Evolutionary conservation across 2,797 vertebrate species (phyloP).

Genomic region (Caiman crocodilus): DNA sequence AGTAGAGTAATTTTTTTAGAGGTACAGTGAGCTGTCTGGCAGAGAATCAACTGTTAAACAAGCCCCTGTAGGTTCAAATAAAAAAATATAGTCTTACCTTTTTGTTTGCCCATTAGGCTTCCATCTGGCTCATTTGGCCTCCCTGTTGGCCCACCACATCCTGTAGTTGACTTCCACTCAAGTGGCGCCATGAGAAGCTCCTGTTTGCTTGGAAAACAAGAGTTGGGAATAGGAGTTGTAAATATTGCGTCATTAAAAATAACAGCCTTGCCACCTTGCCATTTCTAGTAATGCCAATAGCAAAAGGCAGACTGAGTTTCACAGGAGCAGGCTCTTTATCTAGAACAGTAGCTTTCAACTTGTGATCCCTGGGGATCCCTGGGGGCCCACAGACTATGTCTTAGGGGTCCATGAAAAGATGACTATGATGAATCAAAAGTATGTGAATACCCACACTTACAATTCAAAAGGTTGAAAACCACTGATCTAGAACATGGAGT

Average conservation of each 20-base stretch:
- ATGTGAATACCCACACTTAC: too few relatives aligned
- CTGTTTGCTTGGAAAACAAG: background rate
- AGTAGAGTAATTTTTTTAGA: conserved; percentile 61
- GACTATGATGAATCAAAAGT: too few relatives aligned
- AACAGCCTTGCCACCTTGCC: background rate
- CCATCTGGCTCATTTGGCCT: conserved; percentile 40
- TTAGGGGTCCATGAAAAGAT: too few relatives aligned
- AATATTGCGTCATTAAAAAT: background rate
- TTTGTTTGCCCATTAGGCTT: conserved; percentile 26
- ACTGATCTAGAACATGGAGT: background rate
- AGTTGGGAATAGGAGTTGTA: conserved; percentile 1
- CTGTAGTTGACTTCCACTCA: background rate
- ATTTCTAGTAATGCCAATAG: background rate
- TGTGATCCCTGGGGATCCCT: too few relatives aligned
- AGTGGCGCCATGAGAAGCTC: background rate
- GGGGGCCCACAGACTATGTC: too few relatives aligned
- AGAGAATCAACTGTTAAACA: conserved; percentile 33
- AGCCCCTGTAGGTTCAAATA: conserved; percentile 17
- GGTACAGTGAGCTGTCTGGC: conserved; percentile 23
- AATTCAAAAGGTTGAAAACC: too few relatives aligned
- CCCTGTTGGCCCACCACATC: background rate
- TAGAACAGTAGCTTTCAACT: background rate
- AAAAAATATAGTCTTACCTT: conserved; percentile 26
- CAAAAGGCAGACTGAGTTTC: background rate
- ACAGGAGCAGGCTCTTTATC: background rate